phyloP scores from a whole-genome alignment of 1,140 invertebrate species.

The Ladona fulva region DNA sequence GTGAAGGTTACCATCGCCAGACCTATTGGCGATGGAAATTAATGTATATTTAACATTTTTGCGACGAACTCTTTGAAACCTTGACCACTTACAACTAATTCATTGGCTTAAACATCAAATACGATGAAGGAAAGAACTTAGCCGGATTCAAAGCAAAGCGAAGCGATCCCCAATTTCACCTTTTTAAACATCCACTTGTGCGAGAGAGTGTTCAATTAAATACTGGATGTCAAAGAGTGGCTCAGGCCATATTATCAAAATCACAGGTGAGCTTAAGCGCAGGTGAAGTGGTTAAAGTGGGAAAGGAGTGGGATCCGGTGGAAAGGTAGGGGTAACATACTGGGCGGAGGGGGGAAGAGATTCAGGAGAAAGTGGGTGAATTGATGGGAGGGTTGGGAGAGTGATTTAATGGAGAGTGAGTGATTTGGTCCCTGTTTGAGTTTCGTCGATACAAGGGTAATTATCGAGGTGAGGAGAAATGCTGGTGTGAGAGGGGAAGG shows the following conservation, averaged over 20 bases:
- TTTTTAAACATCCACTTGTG: not conserved
- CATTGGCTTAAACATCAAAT: too few species aligned
- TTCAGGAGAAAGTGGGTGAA: too few species aligned
- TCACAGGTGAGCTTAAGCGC: not conserved
- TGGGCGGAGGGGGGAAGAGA: too few species aligned
- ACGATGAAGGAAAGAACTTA: too few species aligned
- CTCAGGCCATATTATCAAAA: not conserved
- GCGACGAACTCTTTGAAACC: too few species aligned
- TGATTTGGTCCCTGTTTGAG: not conserved
- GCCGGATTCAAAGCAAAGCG: not conserved
- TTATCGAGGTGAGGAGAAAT: not conserved
- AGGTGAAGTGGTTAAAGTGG: not conserved
- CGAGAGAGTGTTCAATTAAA: not conserved
- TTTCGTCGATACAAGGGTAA: not conserved
- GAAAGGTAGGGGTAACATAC: not conserved
- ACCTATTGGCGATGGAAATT: too few species aligned
- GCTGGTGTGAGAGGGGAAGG: not conserved
- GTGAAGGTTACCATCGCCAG: too few species aligned
- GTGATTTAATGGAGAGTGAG: slow-evolving; percentile 9
- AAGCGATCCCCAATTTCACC: not conserved
- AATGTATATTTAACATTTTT: too few species aligned
- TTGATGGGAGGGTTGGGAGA: not conserved
- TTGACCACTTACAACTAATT: too few species aligned
- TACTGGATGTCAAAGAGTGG: not conserved
- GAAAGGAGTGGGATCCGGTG: not conserved